phyloP scores from a whole-genome alignment of 2,113 vertebrate genomes.

The Corythoichthys intestinalis region DNA sequence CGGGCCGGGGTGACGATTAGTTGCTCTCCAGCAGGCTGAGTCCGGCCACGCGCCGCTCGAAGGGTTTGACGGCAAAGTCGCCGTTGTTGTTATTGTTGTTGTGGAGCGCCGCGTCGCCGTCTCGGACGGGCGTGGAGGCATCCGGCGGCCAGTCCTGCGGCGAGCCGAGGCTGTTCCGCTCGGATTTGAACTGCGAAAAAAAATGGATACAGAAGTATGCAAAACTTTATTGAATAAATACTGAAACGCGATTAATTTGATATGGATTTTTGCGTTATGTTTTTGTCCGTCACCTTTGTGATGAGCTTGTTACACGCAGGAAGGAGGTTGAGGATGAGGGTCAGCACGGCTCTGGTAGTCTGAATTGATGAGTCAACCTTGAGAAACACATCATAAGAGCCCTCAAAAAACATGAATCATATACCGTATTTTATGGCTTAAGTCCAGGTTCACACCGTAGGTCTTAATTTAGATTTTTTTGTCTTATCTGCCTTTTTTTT shows the following conservation, averaged over 20 bases:
- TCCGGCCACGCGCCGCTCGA: constrained; percentile 80
- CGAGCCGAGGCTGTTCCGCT: constrained; percentile 76
- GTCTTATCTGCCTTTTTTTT: too few relatives aligned
- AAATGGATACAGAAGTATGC: too few relatives aligned
- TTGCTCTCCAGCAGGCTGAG: constrained; percentile 85
- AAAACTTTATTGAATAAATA: too few relatives aligned
- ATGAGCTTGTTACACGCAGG: constrained; percentile 83
- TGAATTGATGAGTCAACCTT: constrained; percentile 91
- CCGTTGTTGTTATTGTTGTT: constrained; percentile 62
- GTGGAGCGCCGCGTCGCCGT: constrained; percentile 62
- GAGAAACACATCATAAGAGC: constrained; percentile 5
- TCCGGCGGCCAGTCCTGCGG: constrained; percentile 79
- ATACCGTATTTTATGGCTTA: too few relatives aligned
- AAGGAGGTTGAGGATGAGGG: constrained; percentile 79
- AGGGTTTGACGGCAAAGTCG: constrained; percentile 74
- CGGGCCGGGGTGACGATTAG: constrained; percentile 41
- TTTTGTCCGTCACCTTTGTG: constrained; percentile 74
- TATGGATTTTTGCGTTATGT: constrained; percentile 75
- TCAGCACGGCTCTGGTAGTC: constrained; percentile 80
- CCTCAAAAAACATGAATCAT: not conserved
- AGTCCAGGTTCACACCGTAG: too few relatives aligned
- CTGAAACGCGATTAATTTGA: not conserved
- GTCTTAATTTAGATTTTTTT: too few relatives aligned
- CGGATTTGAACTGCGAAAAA: constrained; percentile 71
- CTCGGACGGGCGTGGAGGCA: constrained; percentile 63